Evolutionary conservation across 2,797 vertebrate genomes (phyloP).

Genomic region (Remorina albescens): DNA sequence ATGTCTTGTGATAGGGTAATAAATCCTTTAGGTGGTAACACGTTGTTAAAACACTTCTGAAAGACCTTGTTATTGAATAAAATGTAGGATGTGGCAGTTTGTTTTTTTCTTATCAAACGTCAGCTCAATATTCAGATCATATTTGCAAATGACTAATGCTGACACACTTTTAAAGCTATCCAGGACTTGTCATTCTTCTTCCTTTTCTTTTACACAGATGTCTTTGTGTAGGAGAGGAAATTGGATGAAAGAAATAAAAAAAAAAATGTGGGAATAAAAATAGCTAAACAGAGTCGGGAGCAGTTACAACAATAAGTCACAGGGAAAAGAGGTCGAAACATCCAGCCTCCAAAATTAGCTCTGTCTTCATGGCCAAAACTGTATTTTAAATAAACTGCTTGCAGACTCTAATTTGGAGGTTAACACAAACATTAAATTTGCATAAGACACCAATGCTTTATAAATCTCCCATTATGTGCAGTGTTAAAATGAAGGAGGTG

Average conservation of each 20-base stretch:
- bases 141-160: slow-evolving; percentile 65
- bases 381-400: slow-evolving; percentile 27
- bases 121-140: slow-evolving; percentile 63
- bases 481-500: slow-evolving; percentile 2
- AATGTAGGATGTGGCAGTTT: slow-evolving; percentile 44
- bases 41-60: slow-evolving; percentile 6
- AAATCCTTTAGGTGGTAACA: slow-evolving; percentile 4
- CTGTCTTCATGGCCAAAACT: slow-evolving; percentile 9
- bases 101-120: slow-evolving; percentile 53
- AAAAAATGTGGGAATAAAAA: slow-evolving; percentile 74
- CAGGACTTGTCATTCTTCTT: slow-evolving; percentile 66
- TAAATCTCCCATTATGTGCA: not conserved
- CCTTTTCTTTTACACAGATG: slow-evolving; percentile 68
- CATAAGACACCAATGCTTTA: slow-evolving; percentile 17
- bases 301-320: slow-evolving; percentile 70
- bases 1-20: slow-evolving; percentile 2
- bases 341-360: slow-evolving; percentile 64
- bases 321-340: slow-evolving; percentile 59
- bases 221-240: slow-evolving; percentile 71
- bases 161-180: slow-evolving; percentile 75
- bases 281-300: slow-evolving; percentile 73
- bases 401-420: slow-evolving; percentile 34
- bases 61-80: slow-evolving; percentile 25
- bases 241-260: slow-evolving; percentile 71
- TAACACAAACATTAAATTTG: slow-evolving; percentile 23